These are phyloP conservation scores for Endomychus coccineus DNA, from an alignment of 2,888 invertebrate species.

Conservation along the genomic window DNA sequence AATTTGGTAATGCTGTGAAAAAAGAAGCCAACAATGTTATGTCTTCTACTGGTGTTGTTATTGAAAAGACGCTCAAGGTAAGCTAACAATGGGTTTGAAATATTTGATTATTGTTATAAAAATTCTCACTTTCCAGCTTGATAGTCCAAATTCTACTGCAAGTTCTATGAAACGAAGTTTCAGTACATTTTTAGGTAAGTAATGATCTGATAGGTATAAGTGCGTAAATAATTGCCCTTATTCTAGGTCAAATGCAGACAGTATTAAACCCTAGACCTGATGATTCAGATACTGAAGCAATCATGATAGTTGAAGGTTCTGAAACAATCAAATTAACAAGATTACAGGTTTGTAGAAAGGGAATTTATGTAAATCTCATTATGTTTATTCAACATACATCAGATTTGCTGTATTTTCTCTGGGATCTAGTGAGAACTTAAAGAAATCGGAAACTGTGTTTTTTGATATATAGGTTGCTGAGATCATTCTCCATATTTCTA, in stretches of 20 bases:
- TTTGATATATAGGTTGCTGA: too few species aligned
- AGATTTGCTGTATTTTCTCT: too few species aligned
- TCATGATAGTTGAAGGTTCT: constrained; percentile 55
- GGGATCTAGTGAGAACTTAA: too few species aligned
- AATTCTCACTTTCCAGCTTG: constrained; percentile 51
- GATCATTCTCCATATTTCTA: too few species aligned
- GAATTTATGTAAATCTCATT: too few species aligned
- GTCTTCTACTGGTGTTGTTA: constrained; percentile 56
- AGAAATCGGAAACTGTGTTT: too few species aligned
- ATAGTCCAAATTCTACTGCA: constrained; percentile 64
- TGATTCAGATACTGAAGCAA: constrained; percentile 64
- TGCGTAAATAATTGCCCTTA: constrained; percentile 7
- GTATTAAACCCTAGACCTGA: constrained; percentile 60
- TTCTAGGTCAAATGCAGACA: constrained; percentile 59
- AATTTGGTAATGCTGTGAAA: constrained; percentile 64
- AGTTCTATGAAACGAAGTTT: constrained; percentile 65
- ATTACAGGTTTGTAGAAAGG: constrained; percentile 46
- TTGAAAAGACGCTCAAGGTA: constrained; percentile 65
- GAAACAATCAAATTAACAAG: constrained; percentile 60
- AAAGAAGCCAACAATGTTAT: constrained; percentile 63
- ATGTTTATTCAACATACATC: too few species aligned
- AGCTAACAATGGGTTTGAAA: constrained; percentile 15
- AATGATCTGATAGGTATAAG: background rate
- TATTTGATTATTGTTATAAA: constrained; percentile 4
- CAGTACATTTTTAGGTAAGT: constrained; percentile 59